Evolutionary conservation across 2,888 invertebrate species (phyloP).

Genomic region (Pilophorus perplexus): DNA sequence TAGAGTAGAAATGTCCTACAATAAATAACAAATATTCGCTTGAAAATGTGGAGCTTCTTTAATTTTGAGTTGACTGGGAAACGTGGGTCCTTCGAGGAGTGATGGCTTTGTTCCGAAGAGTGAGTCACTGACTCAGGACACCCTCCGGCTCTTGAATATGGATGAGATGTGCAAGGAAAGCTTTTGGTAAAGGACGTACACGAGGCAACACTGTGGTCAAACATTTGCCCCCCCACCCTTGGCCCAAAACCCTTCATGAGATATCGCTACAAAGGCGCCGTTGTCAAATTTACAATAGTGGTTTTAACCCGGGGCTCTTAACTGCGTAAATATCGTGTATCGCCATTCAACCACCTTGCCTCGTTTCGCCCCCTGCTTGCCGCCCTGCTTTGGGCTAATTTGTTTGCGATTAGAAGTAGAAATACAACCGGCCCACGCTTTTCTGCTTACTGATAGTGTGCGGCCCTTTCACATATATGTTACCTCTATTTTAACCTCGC

Average conservation of each 20-base stretch:
- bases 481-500: conserved; percentile 21
- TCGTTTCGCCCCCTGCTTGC: neutral
- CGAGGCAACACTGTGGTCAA: conserved; percentile 3
- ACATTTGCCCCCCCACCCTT: conserved; percentile 8
- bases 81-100: too few species aligned
- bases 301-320: conserved; percentile 17
- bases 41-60: too few species aligned
- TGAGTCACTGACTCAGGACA: conserved; percentile 17
- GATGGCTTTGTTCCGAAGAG: neutral
- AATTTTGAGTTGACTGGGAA: too few species aligned
- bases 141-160: conserved; percentile 14
- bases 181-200: neutral
- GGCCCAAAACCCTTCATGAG: conserved; percentile 5
- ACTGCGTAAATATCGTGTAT: conserved; percentile 32
- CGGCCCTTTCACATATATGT: conserved; percentile 10
- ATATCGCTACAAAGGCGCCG: conserved; percentile 24
- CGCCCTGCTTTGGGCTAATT: conserved; percentile 17
- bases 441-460: conserved; percentile 26
- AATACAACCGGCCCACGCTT: conserved; percentile 18
- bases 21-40: too few species aligned
- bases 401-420: conserved; percentile 28
- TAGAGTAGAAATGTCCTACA: too few species aligned
- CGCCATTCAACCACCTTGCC: conserved; percentile 28
- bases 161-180: conserved; percentile 25
- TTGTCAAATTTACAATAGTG: conserved; percentile 32